Evolutionary conservation across 2,888 invertebrate species (phyloP), one percentile per base, ranked within the genome.

Genomic region (Nephrotoma appendiculata): DNA sequence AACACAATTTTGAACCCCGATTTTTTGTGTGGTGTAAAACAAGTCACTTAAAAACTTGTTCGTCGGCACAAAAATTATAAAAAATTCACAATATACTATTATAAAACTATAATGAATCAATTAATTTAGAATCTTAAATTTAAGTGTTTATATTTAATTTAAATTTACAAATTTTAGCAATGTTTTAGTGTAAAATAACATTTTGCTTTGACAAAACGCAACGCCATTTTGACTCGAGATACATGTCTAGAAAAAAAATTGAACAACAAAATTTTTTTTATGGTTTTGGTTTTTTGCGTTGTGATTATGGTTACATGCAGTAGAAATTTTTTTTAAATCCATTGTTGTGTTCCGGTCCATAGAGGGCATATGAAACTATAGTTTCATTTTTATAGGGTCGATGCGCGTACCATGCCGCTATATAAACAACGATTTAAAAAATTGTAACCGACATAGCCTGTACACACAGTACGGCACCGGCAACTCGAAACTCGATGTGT

Each of bases 151-250:
- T 42, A 6, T 84, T 84, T 84, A 84, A 42, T 42, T 42, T 84
- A 84, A 84, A 42, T 84, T 84, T 43, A 84, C 84, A 43, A 42
- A 42, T 84, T 42, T 84, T 41, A 84, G 84, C 41, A 84, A 84
- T 84, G 43, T 84, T 41, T 84, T 84, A 42, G 9, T 84, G 84
- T 42, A 84, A 84, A 71, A 42, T 84, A 42, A 84, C 84, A 84
- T 84, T 84, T 84, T 43, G 84, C 84, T 84, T 84, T 84, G 84
- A 84, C 84, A 84, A 84, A 84, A 84, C 84, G 42, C 42, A 84
- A 84, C 84, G 84, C 84, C 84, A 84, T 84, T 84, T 84, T 84
- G 43, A 71, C 71, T 71, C 31, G 71, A 71, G 71, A 71, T 71
- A 31, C 31, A 31, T 31, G 31, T 71, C 31, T 71, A 71, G 19